These are phyloP conservation scores for Pseudomyrmex gracilis DNA, from an alignment of 1,140 invertebrate species.

Conservation along the genomic window DNA sequence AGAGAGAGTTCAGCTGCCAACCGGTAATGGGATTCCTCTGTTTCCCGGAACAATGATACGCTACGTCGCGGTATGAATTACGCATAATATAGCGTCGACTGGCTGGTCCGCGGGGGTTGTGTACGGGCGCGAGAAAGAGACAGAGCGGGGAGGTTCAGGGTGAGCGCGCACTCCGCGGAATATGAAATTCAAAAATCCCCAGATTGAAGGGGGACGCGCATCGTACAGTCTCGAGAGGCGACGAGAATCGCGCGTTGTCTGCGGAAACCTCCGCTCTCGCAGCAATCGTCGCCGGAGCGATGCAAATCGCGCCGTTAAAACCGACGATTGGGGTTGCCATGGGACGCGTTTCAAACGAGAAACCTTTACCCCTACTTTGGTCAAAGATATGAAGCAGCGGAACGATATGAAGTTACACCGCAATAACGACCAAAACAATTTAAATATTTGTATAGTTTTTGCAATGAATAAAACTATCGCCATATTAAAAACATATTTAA, in stretches of 20 bases:
- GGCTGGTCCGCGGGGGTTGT: conserved; percentile 64
- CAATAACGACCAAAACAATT: neutral
- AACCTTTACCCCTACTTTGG: neutral
- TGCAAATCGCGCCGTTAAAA: conserved; percentile 57
- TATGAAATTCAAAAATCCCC: conserved; percentile 73
- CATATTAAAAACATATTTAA: too few species aligned
- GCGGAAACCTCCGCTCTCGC: neutral
- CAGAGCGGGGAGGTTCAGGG: conserved; percentile 34
- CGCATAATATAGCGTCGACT: conserved; percentile 77
- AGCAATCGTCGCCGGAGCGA: conserved; percentile 35
- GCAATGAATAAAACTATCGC: too few species aligned
- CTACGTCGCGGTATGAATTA: conserved; percentile 83
- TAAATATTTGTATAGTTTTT: neutral
- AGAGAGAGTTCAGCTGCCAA: conserved; percentile 81
- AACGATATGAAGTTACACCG: neutral
- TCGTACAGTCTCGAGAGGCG: conserved; percentile 30
- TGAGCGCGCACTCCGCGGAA: conserved; percentile 55
- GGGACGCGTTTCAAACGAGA: neutral
- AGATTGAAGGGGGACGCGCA: conserved; percentile 43
- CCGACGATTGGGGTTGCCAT: conserved; percentile 43
- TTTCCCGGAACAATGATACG: conserved; percentile 83
- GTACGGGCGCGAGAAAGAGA: conserved; percentile 33
- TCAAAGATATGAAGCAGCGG: neutral
- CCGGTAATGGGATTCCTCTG: conserved; percentile 84
- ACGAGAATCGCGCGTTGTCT: conserved; percentile 35